Percentiles rank a stretch among this genome's conserved stretches.
These are phyloP conservation scores for Balaenoptera acutorostrata DNA, from an alignment of 2,113 vertebrate genomes.

Conservation along the genomic window DNA sequence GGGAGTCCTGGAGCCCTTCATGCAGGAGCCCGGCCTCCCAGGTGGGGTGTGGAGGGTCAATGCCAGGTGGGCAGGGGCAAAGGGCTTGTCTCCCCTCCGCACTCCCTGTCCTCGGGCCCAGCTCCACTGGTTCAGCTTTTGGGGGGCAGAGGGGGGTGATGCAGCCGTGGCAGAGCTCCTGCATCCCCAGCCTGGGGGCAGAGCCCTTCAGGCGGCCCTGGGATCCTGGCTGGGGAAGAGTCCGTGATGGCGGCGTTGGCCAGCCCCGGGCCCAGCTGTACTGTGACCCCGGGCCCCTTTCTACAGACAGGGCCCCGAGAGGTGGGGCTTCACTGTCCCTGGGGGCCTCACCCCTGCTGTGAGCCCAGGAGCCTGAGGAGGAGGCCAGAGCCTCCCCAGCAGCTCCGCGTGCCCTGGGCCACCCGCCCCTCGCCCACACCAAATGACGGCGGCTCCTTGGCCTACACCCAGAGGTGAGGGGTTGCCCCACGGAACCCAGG, in stretches of 20 bases:
- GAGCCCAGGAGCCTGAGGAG: not conserved
- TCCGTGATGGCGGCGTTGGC: rapidly evolving
- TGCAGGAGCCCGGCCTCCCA: not conserved
- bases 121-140: not conserved
- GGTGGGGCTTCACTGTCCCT: not conserved
- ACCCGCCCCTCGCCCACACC: not conserved
- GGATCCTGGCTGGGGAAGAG: not conserved
- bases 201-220: not conserved
- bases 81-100: not conserved
- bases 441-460: not conserved
- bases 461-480: not conserved
- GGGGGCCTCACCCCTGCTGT: not conserved
- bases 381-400: not conserved
- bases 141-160: rapidly evolving
- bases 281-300: rapidly evolving
- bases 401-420: not conserved
- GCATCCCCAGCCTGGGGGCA: not conserved
- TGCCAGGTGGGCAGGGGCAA: too few species aligned
- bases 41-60: not conserved
- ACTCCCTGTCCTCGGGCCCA: not conserved
- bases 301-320: not conserved
- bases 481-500: not conserved
- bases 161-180: not conserved
- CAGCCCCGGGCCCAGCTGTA: not conserved
- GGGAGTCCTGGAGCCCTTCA: not conserved